These are phyloP conservation scores for Ophion costatus DNA, from an alignment of 2,888 invertebrate species.

Conservation along the genomic window DNA sequence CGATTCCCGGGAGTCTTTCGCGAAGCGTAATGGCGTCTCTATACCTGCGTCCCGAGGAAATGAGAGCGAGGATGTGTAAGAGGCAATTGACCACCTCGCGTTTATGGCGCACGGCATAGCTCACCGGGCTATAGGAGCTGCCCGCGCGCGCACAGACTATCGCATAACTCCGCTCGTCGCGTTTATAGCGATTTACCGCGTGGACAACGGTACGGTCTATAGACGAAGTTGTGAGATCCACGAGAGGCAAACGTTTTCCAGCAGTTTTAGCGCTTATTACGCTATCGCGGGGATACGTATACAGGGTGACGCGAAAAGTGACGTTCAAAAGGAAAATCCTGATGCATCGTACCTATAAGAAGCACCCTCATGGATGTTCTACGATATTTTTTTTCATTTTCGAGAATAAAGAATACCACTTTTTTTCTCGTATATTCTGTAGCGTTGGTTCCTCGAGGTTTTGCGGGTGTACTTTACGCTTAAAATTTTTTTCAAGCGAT, in stretches of 20 bases:
- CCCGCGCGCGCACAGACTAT: conserved; percentile 15
- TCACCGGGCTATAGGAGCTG: conserved; percentile 31
- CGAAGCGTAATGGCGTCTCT: conserved; percentile 75
- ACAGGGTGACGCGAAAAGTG: background rate
- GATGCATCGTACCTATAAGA: background rate
- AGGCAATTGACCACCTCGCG: conserved; percentile 80
- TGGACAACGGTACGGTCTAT: conserved; percentile 22
- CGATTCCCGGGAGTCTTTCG: conserved; percentile 75
- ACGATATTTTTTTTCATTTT: background rate
- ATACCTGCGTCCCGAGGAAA: conserved; percentile 69
- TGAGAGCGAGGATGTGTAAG: conserved; percentile 82
- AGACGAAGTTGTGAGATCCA: conserved; percentile 12
- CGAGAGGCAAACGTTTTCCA: conserved; percentile 12
- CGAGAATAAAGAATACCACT: background rate
- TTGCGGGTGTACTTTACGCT: too few relatives aligned
- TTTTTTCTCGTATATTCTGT: too few relatives aligned
- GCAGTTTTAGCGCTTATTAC: conserved; percentile 10
- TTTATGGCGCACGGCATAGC: conserved; percentile 78
- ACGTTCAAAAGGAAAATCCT: too few relatives aligned
- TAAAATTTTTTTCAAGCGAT: too few relatives aligned
- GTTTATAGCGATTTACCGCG: conserved; percentile 46
- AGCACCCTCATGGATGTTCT: background rate
- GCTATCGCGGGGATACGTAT: background rate
- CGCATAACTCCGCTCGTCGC: conserved; percentile 57
- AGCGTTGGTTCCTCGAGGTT: too few relatives aligned